Conservation (phyloP, 2,797 vertebrate species). For the Hemitrygon akajei region DNA sequence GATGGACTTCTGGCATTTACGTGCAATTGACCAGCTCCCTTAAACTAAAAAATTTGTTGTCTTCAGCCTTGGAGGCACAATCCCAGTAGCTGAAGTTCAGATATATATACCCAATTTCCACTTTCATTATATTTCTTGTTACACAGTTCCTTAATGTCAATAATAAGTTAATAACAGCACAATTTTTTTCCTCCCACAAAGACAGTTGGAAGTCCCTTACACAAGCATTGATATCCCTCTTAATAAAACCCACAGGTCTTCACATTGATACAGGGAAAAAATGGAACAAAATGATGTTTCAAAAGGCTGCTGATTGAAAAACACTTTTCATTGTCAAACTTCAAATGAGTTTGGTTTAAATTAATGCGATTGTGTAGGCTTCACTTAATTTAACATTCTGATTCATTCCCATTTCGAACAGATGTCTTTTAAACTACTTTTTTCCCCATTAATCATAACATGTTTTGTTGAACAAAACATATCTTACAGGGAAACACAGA, state of each 20-base stretch:
- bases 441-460: not conserved
- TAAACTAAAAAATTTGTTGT: not conserved
- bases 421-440: constrained; percentile 15
- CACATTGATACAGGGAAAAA: not conserved
- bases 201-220: not conserved
- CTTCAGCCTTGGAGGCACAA: not conserved
- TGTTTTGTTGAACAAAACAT: not conserved
- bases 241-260: not conserved
- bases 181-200: not conserved
- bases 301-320: not conserved
- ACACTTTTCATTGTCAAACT: not conserved
- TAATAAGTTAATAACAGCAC: not conserved
- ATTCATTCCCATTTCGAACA: not conserved
- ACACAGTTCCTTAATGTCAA: not conserved
- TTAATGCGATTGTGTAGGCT: not conserved
- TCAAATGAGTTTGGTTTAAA: not conserved
- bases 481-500: not conserved
- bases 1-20: not conserved
- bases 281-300: not conserved
- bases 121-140: not conserved
- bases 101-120: not conserved
- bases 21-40: not conserved
- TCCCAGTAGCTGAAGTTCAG: not conserved
- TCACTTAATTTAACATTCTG: not conserved
- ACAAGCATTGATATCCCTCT: not conserved